A percentile compares a stretch with the other conserved stretches of the same genome.
These are phyloP conservation scores for Notolepis coatsorum DNA, from an alignment of 2,797 vertebrate genomes.

Conservation along the genomic window DNA sequence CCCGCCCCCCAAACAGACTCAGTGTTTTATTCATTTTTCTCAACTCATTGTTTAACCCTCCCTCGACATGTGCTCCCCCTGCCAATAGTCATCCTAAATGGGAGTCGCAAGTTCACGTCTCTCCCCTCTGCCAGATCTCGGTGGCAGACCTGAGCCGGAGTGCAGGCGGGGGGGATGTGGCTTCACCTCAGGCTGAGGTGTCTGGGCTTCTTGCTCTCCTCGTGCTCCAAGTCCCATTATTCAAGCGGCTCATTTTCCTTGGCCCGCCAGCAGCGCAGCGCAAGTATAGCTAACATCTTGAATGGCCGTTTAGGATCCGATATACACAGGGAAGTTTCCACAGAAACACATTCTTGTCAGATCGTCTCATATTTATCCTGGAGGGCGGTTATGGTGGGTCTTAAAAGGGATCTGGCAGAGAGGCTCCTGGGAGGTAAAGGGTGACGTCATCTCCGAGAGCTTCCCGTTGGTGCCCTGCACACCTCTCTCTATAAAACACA, in stretches of 20 bases:
- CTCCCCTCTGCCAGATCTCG: slow-evolving; percentile 11
- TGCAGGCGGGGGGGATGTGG: slow-evolving; percentile 42
- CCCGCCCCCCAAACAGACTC: too few species aligned
- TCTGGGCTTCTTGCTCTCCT: slow-evolving; percentile 56
- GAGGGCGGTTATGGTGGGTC: slow-evolving; percentile 47
- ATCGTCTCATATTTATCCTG: slow-evolving; percentile 70
- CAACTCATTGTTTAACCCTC: too few species aligned
- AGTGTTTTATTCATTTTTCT: too few species aligned
- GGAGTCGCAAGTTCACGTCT: slow-evolving; percentile 28
- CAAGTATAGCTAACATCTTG: slow-evolving; percentile 72
- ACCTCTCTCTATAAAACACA: not conserved
- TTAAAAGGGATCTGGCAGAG: slow-evolving; percentile 51
- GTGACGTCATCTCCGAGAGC: slow-evolving; percentile 46
- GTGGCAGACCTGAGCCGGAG: slow-evolving; percentile 40
- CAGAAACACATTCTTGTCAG: slow-evolving; percentile 71
- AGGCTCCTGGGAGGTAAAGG: slow-evolving; percentile 38
- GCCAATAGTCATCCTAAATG: too few species aligned
- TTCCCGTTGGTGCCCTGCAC: slow-evolving; percentile 41
- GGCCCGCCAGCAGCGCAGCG: slow-evolving; percentile 55
- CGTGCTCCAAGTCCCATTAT: slow-evolving; percentile 58
- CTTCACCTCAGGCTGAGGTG: slow-evolving; percentile 40
- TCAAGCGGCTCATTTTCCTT: slow-evolving; percentile 72
- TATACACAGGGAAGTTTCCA: slow-evolving; percentile 75
- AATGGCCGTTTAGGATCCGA: slow-evolving; percentile 69
- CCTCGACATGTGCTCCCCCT: too few species aligned